Base-by-base conservation (phyloP, 2,888 invertebrate genomes). In the Nemurella pictetii region DNA sequence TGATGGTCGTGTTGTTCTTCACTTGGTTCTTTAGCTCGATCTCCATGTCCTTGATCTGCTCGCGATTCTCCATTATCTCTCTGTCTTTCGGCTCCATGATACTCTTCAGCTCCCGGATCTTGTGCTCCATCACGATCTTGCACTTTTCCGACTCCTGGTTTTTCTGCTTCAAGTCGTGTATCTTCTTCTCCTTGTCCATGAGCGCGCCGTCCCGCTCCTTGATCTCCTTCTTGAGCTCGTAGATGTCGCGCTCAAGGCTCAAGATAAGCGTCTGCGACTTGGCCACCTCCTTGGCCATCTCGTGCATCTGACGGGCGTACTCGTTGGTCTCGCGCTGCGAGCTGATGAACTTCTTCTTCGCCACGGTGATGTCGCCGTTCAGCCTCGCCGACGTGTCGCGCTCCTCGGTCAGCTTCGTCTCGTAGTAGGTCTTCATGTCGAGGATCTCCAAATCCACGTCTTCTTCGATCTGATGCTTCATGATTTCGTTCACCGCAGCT, bases 131-230 rank as follows among this genome's bases (percentile, higher is more conserved):
- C 0, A 98, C 96, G 89, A 97, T 97, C 89, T 96, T 97, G 89
- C 96, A 96, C 90, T 98, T 98, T 89, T 98, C 97, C 86, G 98
- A 90, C 89, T 98, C 97, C 88, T 95, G 94, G 89, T 96, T 97
- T 89, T 95, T 96, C 87, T 95, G 94, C 89, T 96, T 95, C 85
- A 97, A 90, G 87, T 97, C 96, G 88, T 94, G 94, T 87, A 98
- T 96, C 86, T 95, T 92, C 88, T 94, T 95, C 89, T 97, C 97
- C 89, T 97, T 97, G 82, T 96, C 95, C 88, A 95, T 95, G 85
- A 98, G 96, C 0, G 95, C 95, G 30, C 93, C 92, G 89, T 98
- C 97, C 86, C 97, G 93, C 89, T 97, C 97, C 3, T 93, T 91
- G 85, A 98, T 95, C 90, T 97, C 97, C 89, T 95, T 96, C 88